These are phyloP conservation scores for Pocillopora damicornis DNA, from an alignment of 64 coral and sea anemone species.

Conservation along the genomic window DNA sequence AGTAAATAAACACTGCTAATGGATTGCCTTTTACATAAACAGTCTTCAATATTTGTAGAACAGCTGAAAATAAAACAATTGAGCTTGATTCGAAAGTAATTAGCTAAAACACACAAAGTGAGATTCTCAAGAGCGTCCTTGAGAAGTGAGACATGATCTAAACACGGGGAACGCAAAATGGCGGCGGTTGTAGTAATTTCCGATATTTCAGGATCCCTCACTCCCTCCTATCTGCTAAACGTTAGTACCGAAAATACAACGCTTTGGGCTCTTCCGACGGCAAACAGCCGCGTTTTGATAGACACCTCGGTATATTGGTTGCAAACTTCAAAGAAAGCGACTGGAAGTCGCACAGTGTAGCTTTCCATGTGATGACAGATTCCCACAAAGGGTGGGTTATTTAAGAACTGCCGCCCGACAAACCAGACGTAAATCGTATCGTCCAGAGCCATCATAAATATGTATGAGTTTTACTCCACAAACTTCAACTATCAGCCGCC, in stretches of 20 bases:
- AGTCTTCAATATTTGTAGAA: slow-evolving; percentile 39
- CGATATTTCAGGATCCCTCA: background rate
- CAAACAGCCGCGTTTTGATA: slow-evolving; percentile 35
- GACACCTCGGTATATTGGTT: slow-evolving; percentile 11
- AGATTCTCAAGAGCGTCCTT: slow-evolving; percentile 29
- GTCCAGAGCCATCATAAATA: slow-evolving; percentile 10
- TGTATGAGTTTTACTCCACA: slow-evolving; percentile 28
- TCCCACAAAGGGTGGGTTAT: slow-evolving; percentile 6
- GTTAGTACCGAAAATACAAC: slow-evolving; percentile 23
- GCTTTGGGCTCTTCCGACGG: slow-evolving; percentile 4
- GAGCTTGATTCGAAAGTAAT: slow-evolving; percentile 33
- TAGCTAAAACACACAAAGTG: slow-evolving; percentile 26
- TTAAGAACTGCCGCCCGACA: slow-evolving; percentile 34
- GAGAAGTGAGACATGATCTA: slow-evolving; percentile 2
- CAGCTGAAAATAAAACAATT: slow-evolving; percentile 39
- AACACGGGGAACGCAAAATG: background rate
- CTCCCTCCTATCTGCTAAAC: slow-evolving; percentile 40
- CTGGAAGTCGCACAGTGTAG: background rate
- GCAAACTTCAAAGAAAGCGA: slow-evolving; percentile 41
- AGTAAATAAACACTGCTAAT: slow-evolving; percentile 16
- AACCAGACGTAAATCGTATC: background rate
- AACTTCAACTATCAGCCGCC: slow-evolving; percentile 21
- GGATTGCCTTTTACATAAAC: slow-evolving; percentile 31
- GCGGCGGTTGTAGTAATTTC: slow-evolving; percentile 31
- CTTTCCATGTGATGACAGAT: slow-evolving; percentile 21